Evolutionary conservation across 2,797 vertebrate genomes (phyloP).

Genomic region (Sibirionetta formosa): DNA sequence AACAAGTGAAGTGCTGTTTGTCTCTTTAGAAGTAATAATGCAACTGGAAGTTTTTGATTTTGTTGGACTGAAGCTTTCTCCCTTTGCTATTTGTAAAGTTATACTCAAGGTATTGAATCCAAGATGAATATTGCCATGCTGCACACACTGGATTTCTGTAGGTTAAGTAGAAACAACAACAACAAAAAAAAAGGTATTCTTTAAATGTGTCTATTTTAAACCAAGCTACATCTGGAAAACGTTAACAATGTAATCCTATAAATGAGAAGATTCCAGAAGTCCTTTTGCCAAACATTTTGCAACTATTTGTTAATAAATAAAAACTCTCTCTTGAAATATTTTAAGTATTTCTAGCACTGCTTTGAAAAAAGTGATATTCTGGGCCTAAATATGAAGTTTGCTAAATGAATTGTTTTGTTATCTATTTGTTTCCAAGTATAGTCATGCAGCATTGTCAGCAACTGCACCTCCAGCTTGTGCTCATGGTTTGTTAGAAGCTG

Average conservation of each 20-base stretch:
- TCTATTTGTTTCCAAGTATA: constrained; percentile 23
- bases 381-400: not conserved
- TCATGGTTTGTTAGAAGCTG: not conserved
- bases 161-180: not conserved
- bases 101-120: not conserved
- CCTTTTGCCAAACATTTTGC: not conserved
- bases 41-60: not conserved
- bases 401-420: not conserved
- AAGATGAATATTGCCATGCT: not conserved
- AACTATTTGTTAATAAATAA: not conserved
- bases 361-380: not conserved
- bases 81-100: not conserved
- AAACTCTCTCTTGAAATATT: not conserved
- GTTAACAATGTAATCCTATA: not conserved
- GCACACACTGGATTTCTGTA: not conserved
- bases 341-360: not conserved
- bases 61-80: not conserved
- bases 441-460: not conserved
- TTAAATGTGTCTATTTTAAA: not conserved
- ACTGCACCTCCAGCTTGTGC: not conserved
- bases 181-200: not conserved
- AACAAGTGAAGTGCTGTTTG: not conserved
- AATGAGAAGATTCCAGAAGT: no score
- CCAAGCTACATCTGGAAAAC: not conserved
- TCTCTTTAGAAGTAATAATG: constrained; percentile 1